These are phyloP conservation scores for Harmothoe impar DNA, from an alignment of 2,888 invertebrate genomes.

Conservation along the genomic window DNA sequence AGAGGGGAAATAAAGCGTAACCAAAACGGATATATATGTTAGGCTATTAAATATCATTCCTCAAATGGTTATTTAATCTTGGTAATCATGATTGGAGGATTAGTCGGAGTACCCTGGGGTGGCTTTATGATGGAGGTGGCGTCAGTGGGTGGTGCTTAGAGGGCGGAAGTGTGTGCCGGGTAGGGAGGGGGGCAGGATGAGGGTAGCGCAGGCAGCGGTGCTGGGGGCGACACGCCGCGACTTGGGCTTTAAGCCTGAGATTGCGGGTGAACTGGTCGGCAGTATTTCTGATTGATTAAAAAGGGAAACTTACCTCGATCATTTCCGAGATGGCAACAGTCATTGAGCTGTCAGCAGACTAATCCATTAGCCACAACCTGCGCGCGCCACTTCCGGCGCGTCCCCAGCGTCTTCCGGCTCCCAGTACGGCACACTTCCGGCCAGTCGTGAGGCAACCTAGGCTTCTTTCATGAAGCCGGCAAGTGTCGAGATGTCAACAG, in stretches of 20 bases:
- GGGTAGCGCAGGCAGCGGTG: neutral
- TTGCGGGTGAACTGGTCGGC: neutral
- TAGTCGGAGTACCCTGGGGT: neutral
- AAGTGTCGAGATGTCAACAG: neutral
- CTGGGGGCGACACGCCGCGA: neutral
- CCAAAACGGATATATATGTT: too few relatives aligned
- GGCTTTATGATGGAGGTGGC: neutral
- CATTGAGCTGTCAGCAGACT: constrained; percentile 32
- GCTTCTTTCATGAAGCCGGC: constrained; percentile 1
- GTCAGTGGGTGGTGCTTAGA: neutral
- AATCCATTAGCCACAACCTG: constrained; percentile 13
- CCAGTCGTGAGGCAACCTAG: neutral
- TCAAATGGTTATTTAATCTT: constrained; percentile 52
- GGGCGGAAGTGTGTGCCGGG: neutral
- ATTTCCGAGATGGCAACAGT: constrained; percentile 39
- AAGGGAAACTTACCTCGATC: constrained; percentile 38
- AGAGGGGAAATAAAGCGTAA: too few relatives aligned
- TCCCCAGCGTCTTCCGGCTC: neutral
- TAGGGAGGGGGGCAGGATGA: neutral
- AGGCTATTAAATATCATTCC: neutral
- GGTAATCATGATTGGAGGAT: constrained; percentile 1
- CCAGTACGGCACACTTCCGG: neutral
- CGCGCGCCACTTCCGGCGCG: constrained; percentile 1
- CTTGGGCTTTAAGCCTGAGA: constrained; percentile 4
- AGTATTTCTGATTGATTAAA: constrained; percentile 39